Evolutionary conservation across 2,797 vertebrate species (phyloP).

Genomic region (Sandelia bainsii): DNA sequence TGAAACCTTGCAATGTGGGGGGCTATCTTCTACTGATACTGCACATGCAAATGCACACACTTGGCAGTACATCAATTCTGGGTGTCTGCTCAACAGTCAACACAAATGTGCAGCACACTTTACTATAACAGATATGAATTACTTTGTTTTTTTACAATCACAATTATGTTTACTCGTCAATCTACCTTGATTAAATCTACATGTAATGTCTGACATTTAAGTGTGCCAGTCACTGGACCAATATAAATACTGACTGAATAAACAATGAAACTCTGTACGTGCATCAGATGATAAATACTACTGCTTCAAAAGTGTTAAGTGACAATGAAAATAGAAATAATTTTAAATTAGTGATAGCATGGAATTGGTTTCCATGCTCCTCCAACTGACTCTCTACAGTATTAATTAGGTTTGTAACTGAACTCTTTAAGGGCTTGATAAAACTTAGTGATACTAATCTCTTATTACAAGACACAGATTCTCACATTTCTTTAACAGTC

Average conservation of each 20-base stretch:
- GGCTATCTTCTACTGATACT: slow-evolving; percentile 63
- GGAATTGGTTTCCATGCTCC: slow-evolving; percentile 50
- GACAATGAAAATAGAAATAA: slow-evolving; percentile 36
- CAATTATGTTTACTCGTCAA: slow-evolving; percentile 11
- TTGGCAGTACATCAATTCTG: slow-evolving; percentile 37
- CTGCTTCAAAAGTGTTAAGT: slow-evolving; percentile 13
- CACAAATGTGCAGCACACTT: slow-evolving; percentile 35
- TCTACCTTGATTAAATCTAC: background rate
- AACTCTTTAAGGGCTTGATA: slow-evolving; percentile 54
- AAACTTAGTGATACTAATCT: slow-evolving; percentile 58
- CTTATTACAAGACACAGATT: slow-evolving; percentile 43
- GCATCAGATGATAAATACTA: background rate
- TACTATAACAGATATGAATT: background rate
- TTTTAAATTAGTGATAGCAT: slow-evolving; percentile 36
- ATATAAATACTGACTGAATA: background rate
- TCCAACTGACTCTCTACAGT: slow-evolving; percentile 46
- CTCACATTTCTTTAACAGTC: slow-evolving; percentile 50
- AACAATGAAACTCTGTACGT: background rate
- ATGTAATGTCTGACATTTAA: background rate
- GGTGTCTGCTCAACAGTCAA: slow-evolving; percentile 49
- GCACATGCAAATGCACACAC: slow-evolving; percentile 62
- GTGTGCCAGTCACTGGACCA: background rate
- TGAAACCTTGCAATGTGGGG: slow-evolving; percentile 70
- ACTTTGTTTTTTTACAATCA: background rate
- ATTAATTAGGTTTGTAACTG: slow-evolving; percentile 64